A percentile compares a stretch with the other conserved stretches of the same genome.
Conservation (phyloP, 2,797 vertebrate genomes). For the Parotocinclus haroldoi region DNA sequence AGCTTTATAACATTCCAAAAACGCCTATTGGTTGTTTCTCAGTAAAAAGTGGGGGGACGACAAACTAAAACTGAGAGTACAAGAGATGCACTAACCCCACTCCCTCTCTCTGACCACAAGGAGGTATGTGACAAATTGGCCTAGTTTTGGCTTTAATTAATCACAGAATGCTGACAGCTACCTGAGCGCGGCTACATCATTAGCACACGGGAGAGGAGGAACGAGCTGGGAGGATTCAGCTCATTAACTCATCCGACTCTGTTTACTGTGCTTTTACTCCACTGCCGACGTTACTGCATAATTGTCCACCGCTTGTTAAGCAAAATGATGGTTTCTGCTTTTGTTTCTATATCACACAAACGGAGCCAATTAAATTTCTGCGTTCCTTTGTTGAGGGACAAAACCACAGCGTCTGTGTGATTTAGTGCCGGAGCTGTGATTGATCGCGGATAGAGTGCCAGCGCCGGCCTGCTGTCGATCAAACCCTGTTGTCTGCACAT, state of each 20-base stretch:
- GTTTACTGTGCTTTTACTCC: constrained; percentile 55
- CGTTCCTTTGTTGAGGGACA: background rate
- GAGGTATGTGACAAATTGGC: constrained; percentile 70
- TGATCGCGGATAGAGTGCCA: constrained; percentile 26
- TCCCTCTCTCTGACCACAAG: constrained; percentile 52
- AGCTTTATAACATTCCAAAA: too few relatives aligned
- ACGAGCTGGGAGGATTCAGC: constrained; percentile 64
- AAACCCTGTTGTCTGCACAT: constrained; percentile 26
- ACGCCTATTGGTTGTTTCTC: too few relatives aligned
- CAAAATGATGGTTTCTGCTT: constrained; percentile 7
- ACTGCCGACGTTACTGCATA: constrained; percentile 40
- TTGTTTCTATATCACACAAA: constrained; percentile 13
- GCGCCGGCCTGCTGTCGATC: constrained; percentile 33
- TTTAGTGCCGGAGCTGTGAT: constrained; percentile 34
- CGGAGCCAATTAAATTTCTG: constrained; percentile 18
- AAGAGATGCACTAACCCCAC: constrained; percentile 29
- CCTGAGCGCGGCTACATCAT: constrained; percentile 71
- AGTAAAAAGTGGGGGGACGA: background rate
- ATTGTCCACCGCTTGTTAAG: constrained; percentile 10
- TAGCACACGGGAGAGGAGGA: constrained; percentile 63
- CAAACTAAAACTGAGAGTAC: constrained; percentile 8
- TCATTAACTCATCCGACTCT: constrained; percentile 66
- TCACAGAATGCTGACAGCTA: constrained; percentile 68
- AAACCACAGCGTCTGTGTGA: constrained; percentile 23
- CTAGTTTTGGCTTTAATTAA: constrained; percentile 73